These are phyloP conservation scores for Nannoperca australis DNA, from an alignment of 2,797 vertebrate species.

Conservation along the genomic window DNA sequence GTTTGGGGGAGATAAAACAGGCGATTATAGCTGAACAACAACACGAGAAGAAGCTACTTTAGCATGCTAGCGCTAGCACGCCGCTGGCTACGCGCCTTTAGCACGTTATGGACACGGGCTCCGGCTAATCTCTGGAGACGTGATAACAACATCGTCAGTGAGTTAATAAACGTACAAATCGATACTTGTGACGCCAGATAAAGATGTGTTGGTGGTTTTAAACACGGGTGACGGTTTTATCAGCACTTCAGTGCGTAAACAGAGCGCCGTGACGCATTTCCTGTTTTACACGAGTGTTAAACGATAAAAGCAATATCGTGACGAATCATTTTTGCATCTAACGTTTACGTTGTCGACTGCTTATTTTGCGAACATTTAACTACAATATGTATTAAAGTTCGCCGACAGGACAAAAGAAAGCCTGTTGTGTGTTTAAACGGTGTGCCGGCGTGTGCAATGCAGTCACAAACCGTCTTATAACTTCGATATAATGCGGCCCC, in stretches of 20 bases:
- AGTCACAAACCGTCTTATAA: background rate
- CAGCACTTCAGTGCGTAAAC: fast-evolving
- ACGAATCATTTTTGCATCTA: background rate
- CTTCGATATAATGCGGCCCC: background rate
- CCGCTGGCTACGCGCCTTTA: constrained; percentile 60
- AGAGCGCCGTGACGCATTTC: constrained; percentile 7
- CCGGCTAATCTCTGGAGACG: constrained; percentile 54
- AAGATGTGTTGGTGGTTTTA: fast-evolving
- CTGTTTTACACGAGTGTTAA: constrained; percentile 1
- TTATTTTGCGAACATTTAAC: fast-evolving
- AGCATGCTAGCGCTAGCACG: constrained; percentile 52
- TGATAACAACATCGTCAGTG: background rate
- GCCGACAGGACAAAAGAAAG: fast-evolving
- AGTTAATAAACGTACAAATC: fast-evolving
- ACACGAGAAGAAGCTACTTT: background rate
- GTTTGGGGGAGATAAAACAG: fast-evolving
- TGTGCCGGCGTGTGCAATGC: fast-evolving
- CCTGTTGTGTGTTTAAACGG: fast-evolving
- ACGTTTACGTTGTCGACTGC: fast-evolving
- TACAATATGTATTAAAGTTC: fast-evolving
- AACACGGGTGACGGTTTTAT: fast-evolving
- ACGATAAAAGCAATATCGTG: background rate
- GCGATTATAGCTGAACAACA: fast-evolving
- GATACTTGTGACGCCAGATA: fast-evolving
- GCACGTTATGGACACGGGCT: constrained; percentile 25